Base-by-base conservation (phyloP, 2,888 invertebrate species). In the Psylliodes chrysocephalus region DNA sequence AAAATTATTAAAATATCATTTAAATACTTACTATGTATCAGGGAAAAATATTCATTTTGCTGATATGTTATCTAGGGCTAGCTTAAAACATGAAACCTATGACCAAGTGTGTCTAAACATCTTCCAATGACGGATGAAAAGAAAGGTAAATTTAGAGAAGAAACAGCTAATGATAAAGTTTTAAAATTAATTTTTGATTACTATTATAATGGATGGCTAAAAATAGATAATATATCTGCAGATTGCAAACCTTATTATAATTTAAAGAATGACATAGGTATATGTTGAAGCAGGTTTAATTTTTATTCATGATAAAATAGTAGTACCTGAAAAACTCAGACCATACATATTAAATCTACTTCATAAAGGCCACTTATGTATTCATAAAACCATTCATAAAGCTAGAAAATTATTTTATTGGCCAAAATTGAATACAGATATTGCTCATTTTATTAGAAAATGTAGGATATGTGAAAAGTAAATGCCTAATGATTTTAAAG, bases 331-430 rank as follows among this genome's bases (percentile, higher is more conserved):
- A 67, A 56, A 66, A 60, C 1, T 53, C 3, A 17, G n/a, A 52
- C n/a, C 17, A 2, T 14, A 14, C 17, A 64, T 70, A 5, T 22
- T 69, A 7, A 42, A 69, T 56, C 3, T 60, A 15, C 33, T 70
- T 18, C 70, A 71, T 54, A 68, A 69, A 60, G 65, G 69, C 28
- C 70, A 73, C 49, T 52, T 67, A 69, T 67, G 2, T 17, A 1
- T 7, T 17, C 10, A 42, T 10, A 42, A 42, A 15, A 42, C 38
- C 8, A 38, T 12, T 6, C 10, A 1, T n/a, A n/a, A 42, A 42
- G 22, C 22, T 6, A 22, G 22, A 22, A 22, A 22, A 22, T 22
- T 22, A 22, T 6, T 22, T 22, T 22, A 22, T 52, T 67, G 55
- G 60, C 42, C 35, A 51, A 40, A 19, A 60, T 63, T 60, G 46